phyloP scores from a whole-genome alignment of 1,140 invertebrate genomes.

The Drosophila santomea region DNA sequence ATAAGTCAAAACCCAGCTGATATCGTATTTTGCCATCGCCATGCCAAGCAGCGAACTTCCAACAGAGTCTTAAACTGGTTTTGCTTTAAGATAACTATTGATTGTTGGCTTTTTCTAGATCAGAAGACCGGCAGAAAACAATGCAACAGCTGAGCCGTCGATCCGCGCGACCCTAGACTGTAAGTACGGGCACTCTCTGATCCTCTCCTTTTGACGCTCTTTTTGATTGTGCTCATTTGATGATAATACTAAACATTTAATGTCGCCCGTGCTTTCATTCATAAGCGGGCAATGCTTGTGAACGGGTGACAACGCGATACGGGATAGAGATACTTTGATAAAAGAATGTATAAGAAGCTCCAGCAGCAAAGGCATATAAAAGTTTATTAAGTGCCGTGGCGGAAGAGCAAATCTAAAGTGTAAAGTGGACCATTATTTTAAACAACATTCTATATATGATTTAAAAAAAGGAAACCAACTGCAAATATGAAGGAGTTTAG shows the following conservation, averaged over 20 bases:
- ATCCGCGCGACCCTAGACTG: not conserved
- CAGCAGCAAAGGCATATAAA: slow-evolving; percentile 49
- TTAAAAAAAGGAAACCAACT: not conserved
- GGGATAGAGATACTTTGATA: slow-evolving; percentile 28
- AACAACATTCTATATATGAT: not conserved
- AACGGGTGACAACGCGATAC: slow-evolving; percentile 66
- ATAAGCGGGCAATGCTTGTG: slow-evolving; percentile 79
- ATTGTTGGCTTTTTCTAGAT: slow-evolving; percentile 21
- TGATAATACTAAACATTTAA: slow-evolving; percentile 45
- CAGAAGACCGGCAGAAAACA: slow-evolving; percentile 59
- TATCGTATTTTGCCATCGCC: slow-evolving; percentile 34
- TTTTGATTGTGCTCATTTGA: slow-evolving; percentile 8
- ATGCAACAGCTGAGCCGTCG: slow-evolving; percentile 51
- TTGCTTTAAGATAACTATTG: slow-evolving; percentile 14
- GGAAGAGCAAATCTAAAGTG: slow-evolving; percentile 2
- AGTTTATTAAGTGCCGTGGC: slow-evolving; percentile 66
- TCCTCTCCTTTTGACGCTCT: slow-evolving; percentile 1
- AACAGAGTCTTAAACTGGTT: slow-evolving; percentile 49
- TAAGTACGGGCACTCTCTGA: not conserved
- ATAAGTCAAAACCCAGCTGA: slow-evolving; percentile 11
- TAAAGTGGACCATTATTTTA: not conserved
- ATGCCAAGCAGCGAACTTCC: slow-evolving; percentile 5
- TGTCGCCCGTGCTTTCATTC: slow-evolving; percentile 73
- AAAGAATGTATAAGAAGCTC: slow-evolving; percentile 40
- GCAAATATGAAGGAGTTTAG: slow-evolving; percentile 78